phyloP scores from a whole-genome alignment of 2,113 vertebrate genomes.

The Dryoscopus gambensis region DNA sequence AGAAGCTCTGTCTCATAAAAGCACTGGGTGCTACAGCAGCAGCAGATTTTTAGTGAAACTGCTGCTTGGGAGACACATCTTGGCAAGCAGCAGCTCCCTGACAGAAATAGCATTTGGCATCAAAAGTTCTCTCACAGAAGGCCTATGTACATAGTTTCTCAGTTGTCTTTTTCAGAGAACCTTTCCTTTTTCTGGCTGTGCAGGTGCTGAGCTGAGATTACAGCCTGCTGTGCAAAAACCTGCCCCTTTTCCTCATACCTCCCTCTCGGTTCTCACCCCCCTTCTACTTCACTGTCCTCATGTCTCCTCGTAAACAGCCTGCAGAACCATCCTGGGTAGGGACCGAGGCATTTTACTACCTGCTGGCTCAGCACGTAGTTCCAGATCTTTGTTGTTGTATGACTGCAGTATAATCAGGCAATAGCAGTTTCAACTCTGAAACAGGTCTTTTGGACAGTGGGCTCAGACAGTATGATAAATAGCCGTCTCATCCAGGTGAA shows the following conservation, averaged over 20 bases:
- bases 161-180: neutral
- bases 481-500: neutral
- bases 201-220: conserved; percentile 42
- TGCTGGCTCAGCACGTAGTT: neutral
- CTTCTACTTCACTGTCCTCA: neutral
- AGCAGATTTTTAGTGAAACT: neutral
- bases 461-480: neutral
- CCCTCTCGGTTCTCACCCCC: neutral
- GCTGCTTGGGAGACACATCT: neutral
- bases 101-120: conserved; percentile 26
- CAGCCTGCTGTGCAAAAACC: neutral
- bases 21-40: neutral
- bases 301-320: rapidly evolving
- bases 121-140: neutral
- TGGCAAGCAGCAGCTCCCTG: conserved; percentile 18
- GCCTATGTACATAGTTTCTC: neutral
- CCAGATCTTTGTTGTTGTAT: neutral
- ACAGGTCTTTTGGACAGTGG: neutral
- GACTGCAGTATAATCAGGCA: neutral
- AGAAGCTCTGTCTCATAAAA: neutral
- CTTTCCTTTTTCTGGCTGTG: neutral
- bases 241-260: neutral
- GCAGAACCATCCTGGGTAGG: neutral
- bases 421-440: neutral
- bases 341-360: neutral